Conservation (phyloP, 2,888 invertebrate genomes). For the Brachypalpus laphriformis region DNA sequence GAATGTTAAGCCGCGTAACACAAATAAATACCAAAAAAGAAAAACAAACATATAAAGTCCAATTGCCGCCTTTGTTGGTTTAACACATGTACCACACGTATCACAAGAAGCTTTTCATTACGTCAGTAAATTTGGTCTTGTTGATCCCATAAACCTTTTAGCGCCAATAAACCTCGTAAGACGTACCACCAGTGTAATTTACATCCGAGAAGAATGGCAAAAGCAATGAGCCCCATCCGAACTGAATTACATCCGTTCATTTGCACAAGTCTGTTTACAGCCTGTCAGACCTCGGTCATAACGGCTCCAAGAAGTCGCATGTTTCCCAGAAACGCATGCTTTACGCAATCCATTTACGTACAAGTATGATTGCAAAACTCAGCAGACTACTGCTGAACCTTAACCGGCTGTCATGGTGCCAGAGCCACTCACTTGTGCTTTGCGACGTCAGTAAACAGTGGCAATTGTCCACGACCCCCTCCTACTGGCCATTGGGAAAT, state of each 20-base stretch:
- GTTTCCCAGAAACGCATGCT: conserved; percentile 17
- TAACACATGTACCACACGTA: not conserved
- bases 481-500: conserved; percentile 6
- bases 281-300: not conserved
- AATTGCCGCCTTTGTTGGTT: not conserved
- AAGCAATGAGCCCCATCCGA: too few species aligned
- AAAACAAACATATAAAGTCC: not conserved
- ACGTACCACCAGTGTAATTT: not conserved
- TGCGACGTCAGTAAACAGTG: not conserved
- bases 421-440: not conserved
- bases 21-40: not conserved
- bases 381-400: conserved; percentile 24
- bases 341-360: conserved; percentile 18
- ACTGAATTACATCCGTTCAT: not conserved
- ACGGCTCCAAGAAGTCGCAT: not conserved
- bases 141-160: conserved; percentile 25
- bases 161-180: not conserved
- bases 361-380: not conserved
- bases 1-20: not conserved
- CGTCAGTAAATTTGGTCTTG: conserved; percentile 16
- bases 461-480: not conserved
- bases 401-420: not conserved
- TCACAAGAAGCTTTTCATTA: conserved; percentile 1
- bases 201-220: not conserved
- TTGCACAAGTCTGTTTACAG: not conserved